Conservation (phyloP, 2,888 invertebrate species). For the Agrochola circellaris region DNA sequence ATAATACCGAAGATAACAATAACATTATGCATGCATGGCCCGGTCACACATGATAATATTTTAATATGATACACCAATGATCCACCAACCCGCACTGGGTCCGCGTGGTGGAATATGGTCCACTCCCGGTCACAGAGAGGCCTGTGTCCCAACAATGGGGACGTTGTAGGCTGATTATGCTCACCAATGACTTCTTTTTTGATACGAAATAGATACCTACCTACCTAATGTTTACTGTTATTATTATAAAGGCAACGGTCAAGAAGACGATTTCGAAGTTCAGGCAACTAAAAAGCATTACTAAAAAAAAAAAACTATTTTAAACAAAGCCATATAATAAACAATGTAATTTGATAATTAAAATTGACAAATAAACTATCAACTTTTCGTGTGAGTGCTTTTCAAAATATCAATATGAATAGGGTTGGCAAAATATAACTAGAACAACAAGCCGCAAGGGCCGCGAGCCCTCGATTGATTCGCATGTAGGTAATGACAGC, state of each 20-base stretch:
- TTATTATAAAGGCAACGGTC: background rate
- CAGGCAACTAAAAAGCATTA: background rate
- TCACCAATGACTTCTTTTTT: background rate
- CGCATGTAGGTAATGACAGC: constrained; percentile 38
- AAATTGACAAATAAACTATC: background rate
- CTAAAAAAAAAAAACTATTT: background rate
- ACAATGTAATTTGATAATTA: background rate
- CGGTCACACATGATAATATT: too few relatives aligned
- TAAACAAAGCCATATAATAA: background rate
- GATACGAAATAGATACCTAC: background rate
- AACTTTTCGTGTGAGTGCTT: constrained; percentile 3
- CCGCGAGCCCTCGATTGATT: constrained; percentile 26
- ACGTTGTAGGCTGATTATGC: too few relatives aligned
- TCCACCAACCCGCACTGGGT: too few relatives aligned
- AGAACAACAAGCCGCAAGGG: background rate
- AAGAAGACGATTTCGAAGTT: background rate
- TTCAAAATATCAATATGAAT: constrained; percentile 8
- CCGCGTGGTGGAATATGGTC: too few relatives aligned
- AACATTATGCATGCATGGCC: background rate
- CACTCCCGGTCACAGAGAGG: too few relatives aligned
- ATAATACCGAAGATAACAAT: too few relatives aligned
- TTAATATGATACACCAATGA: too few relatives aligned
- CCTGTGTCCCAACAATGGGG: too few relatives aligned
- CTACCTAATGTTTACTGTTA: too few relatives aligned
- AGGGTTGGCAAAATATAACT: constrained; percentile 18